A percentile compares a stretch with the other conserved stretches of the same genome.
These are phyloP conservation scores for Cataglyphis hispanica DNA, from an alignment of 1,140 invertebrate genomes.

Conservation along the genomic window DNA sequence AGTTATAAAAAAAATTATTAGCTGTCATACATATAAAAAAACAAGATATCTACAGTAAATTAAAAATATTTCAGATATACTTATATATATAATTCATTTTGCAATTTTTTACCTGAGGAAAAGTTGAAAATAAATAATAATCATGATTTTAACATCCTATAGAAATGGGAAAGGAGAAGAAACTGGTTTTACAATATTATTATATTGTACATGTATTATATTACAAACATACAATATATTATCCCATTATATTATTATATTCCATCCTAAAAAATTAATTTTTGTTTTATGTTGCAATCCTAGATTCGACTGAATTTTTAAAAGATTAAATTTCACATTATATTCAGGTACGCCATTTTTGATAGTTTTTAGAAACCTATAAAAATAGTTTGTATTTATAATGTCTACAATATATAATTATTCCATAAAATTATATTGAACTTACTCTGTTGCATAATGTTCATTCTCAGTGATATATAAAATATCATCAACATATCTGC, in stretches of 20 bases:
- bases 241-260: too few species aligned
- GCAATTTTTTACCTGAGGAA: not conserved
- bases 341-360: conserved; percentile 42
- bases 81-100: not conserved
- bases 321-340: conserved; percentile 11
- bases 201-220: too few species aligned
- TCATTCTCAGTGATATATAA: conserved; percentile 23
- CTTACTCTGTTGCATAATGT: conserved; percentile 26
- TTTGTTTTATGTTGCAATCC: conserved; percentile 83
- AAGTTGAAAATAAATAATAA: conserved; percentile 12
- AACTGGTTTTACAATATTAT: not conserved
- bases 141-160: not conserved
- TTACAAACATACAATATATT: too few species aligned
- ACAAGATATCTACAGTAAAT: too few species aligned
- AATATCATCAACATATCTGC: conserved; percentile 26
- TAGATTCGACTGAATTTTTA: conserved; percentile 84
- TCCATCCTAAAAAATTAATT: conserved; percentile 85
- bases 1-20: too few species aligned
- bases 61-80: too few species aligned
- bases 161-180: too few species aligned
- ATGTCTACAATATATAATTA: not conserved
- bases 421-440: not conserved
- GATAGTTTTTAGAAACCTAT: conserved; percentile 68
- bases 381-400: conserved; percentile 6
- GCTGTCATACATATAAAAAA: too few species aligned